phyloP scores from a whole-genome alignment of 2,888 invertebrate genomes.

The Molorchus minor region DNA sequence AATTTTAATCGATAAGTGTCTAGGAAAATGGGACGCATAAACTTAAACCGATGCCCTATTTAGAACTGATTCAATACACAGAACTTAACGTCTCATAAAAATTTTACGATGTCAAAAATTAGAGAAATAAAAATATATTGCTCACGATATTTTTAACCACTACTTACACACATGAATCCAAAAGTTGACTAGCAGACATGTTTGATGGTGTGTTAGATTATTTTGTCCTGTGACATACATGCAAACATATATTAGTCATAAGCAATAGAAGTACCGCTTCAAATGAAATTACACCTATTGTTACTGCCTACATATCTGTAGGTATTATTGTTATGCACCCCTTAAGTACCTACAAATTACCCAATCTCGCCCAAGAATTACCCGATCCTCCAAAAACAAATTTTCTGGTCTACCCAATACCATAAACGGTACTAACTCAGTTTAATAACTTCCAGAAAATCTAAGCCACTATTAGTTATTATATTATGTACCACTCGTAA shows the following conservation, averaged over 20 bases:
- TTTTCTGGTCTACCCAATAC: no score
- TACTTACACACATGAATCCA: constrained; percentile 74
- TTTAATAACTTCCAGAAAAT: no score
- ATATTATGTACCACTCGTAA: no score
- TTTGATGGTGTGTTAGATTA: constrained; percentile 54
- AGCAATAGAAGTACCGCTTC: constrained; percentile 27
- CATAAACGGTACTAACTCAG: no score
- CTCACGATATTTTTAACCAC: constrained; percentile 26
- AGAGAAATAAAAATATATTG: constrained; percentile 18
- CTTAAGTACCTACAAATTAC: no score
- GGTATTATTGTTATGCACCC: no score
- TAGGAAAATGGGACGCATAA: not conserved
- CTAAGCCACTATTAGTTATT: no score
- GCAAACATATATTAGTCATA: constrained; percentile 48
- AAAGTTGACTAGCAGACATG: constrained; percentile 73
- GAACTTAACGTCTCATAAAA: no score
- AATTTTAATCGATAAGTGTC: not conserved
- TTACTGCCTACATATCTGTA: not conserved
- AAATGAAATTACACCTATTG: constrained; percentile 29
- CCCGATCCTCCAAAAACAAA: no score
- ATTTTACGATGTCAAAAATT: constrained; percentile 2
- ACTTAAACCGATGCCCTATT: not conserved
- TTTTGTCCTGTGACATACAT: constrained; percentile 56
- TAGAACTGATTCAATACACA: constrained; percentile 8
- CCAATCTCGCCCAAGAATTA: no score